These are phyloP conservation scores for Clupea harengus DNA, from an alignment of 2,113 vertebrate genomes.

Conservation along the genomic window DNA sequence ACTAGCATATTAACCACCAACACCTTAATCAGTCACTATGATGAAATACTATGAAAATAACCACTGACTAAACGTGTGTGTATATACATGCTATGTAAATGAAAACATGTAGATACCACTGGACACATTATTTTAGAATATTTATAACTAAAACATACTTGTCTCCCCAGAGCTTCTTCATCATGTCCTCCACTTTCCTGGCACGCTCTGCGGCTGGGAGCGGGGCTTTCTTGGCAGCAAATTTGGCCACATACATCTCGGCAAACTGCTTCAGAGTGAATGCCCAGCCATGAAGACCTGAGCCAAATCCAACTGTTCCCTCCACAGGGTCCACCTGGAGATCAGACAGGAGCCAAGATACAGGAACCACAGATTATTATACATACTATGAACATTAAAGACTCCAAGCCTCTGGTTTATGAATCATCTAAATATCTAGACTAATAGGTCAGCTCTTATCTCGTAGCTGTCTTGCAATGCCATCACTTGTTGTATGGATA, in stretches of 20 bases:
- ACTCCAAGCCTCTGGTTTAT: neutral
- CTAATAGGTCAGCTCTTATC: neutral
- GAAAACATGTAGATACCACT: neutral
- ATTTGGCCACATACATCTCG: slow-evolving; percentile 61
- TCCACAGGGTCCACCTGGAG: slow-evolving; percentile 55
- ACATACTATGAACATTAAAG: neutral
- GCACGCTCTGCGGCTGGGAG: slow-evolving; percentile 21
- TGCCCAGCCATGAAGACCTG: slow-evolving; percentile 58
- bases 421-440: neutral
- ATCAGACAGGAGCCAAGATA: slow-evolving; percentile 7
- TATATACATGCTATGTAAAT: neutral
- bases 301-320: slow-evolving; percentile 59
- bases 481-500: no score
- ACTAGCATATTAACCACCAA: neutral
- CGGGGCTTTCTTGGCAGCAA: slow-evolving; percentile 57
- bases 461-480: neutral
- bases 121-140: neutral
- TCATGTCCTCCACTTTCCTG: slow-evolving; percentile 53
- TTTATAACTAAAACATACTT: slow-evolving; percentile 29
- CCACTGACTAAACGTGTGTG: neutral
- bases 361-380: neutral
- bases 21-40: neutral
- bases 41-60: no score
- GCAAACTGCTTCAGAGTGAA: slow-evolving; percentile 68
- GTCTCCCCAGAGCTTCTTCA: slow-evolving; percentile 56